Evolutionary conservation across 2,113 vertebrate genomes (phyloP).

Genomic region (Gracilinanus agilis): DNA sequence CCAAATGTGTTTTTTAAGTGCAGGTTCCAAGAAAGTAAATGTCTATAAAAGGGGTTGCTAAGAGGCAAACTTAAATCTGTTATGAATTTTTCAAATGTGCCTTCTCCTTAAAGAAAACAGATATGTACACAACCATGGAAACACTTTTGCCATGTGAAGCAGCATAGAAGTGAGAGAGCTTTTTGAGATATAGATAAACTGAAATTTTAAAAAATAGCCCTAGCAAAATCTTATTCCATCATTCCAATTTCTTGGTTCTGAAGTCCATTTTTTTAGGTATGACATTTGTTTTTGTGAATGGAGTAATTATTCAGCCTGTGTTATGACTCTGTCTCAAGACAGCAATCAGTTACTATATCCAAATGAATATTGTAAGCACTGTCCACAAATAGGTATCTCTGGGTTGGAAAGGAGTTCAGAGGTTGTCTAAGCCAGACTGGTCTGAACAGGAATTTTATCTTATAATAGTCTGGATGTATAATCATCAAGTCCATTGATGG

Average conservation of each 20-base stretch:
- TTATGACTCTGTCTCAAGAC: background rate
- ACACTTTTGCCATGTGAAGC: conserved; percentile 64
- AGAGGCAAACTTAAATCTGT: conserved; percentile 62
- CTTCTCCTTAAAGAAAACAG: conserved; percentile 77
- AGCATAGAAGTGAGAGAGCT: conserved; percentile 71
- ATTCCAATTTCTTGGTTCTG: conserved; percentile 73
- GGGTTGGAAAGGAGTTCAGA: background rate
- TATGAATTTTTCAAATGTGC: conserved; percentile 75
- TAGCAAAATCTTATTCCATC: conserved; percentile 65
- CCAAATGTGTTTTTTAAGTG: background rate
- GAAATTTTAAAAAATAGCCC: conserved; percentile 68
- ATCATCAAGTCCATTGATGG: background rate
- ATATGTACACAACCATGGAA: conserved; percentile 65
- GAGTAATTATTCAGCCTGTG: conserved; percentile 63
- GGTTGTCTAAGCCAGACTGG: background rate
- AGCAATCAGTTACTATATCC: background rate
- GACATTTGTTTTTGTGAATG: conserved; percentile 69
- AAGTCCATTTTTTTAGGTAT: conserved; percentile 69
- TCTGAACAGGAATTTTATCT: background rate
- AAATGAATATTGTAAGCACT: background rate
- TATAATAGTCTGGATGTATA: background rate
- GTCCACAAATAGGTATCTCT: background rate
- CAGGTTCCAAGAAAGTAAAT: background rate
- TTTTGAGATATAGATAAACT: conserved; percentile 77
- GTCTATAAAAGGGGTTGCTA: conserved; percentile 53